These are phyloP conservation scores for Tetraneura akinire DNA, from an alignment of 1,140 invertebrate genomes.

Conservation along the genomic window DNA sequence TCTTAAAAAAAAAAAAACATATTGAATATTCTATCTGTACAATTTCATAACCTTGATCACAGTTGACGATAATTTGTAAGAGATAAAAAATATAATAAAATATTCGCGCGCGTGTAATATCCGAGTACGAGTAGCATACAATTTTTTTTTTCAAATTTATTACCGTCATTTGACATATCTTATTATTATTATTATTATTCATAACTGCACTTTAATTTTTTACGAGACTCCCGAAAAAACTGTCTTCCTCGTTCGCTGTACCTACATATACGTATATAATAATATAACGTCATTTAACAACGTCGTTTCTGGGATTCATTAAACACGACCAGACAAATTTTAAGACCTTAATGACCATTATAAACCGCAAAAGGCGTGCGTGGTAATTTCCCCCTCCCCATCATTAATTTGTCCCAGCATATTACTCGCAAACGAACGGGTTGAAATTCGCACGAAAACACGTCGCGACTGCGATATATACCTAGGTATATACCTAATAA, in stretches of 20 bases:
- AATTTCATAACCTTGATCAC: too few species aligned
- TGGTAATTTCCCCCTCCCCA: not conserved
- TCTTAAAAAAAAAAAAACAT: too few species aligned
- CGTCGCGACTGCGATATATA: not conserved
- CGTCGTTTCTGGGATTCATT: not conserved
- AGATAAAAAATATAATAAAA: not conserved
- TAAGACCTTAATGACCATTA: slow-evolving; percentile 7
- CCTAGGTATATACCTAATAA: not conserved
- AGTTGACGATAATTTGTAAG: too few species aligned
- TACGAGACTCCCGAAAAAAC: slow-evolving; percentile 22
- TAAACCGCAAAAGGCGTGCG: not conserved
- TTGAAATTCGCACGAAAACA: not conserved
- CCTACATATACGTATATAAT: too few species aligned
- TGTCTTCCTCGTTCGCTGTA: not conserved
- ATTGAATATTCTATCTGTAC: too few species aligned
- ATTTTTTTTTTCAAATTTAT: not conserved
- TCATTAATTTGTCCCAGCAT: not conserved
- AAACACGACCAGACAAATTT: slow-evolving; percentile 21
- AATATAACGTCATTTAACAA: too few species aligned
- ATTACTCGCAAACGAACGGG: not conserved
- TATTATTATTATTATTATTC: slow-evolving; percentile 18
- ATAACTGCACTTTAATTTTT: not conserved
- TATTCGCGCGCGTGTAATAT: not conserved
- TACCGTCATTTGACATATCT: not conserved
- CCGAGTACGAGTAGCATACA: not conserved